Evolutionary conservation across 1,140 invertebrate species (phyloP), one percentile per base, ranked within the genome.

Genomic region (Pissodes strobi): DNA sequence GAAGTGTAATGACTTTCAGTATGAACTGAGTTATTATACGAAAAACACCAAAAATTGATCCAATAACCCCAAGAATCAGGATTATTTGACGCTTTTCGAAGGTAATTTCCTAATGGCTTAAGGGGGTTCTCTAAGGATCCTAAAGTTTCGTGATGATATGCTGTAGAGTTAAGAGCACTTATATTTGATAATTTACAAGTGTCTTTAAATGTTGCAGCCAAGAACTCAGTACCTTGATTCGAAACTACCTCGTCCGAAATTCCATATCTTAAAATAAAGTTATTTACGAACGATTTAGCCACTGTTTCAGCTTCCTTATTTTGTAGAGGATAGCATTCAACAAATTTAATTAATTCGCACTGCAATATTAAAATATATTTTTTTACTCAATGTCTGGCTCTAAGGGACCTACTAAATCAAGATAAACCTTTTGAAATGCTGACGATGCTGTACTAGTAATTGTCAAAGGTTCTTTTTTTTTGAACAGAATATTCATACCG

Each of bases 261-360:
- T n/a, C 69, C 72, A 37, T 68, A 68, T 19, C 64, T 22, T 37
- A 68, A 60, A 52, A 74, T 66, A 52, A 71, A 69, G 57, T 71
- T 68, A 43, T 70, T 65, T 13, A 70, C 70, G 34, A 73, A 71
- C n/a, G 34, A 2, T 25, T 37, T 51, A 2, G 67, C 62, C 15
- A 72, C 58, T 8, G 61, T 64, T 15, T 19, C 34, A 21, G 66
- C 41, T 56, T 72, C 65, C 15, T 46, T 46, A 21, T 46, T 22
- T 60, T 60, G 30, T 22, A 60, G n/a, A 13, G 62, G 46, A 57
- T 65, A 68, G 15, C 37, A 61, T 59, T 61, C 58, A 25, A 65
- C 52, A 45, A 69, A 69, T 63, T 69, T 69, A 30, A 34, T 57
- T 43, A 67, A 39, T 18, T 71, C 67, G 18, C 63, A 62, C 43